Conservation (phyloP, 2,113 vertebrate species). For the Alces alces region DNA sequence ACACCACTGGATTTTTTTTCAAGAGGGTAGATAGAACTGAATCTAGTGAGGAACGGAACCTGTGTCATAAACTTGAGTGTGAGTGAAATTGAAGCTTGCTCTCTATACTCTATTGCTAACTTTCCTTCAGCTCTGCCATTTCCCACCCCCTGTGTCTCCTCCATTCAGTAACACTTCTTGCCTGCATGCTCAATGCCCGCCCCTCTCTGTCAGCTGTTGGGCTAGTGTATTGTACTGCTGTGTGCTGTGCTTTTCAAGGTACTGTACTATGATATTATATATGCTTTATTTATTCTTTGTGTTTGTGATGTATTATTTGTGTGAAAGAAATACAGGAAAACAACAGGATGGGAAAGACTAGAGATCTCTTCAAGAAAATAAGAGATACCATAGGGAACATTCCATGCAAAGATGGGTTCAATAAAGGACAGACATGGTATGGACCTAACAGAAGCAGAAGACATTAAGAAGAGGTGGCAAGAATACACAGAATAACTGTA, state of each 20-base stretch:
- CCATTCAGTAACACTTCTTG: not conserved
- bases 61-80: not conserved
- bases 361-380: too few relatives aligned
- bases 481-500: too few relatives aligned
- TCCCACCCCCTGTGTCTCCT: not conserved
- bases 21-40: not conserved
- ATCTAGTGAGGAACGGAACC: not conserved
- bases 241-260: not conserved
- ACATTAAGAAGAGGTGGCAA: too few relatives aligned
- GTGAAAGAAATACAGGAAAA: not conserved
- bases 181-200: fast-evolving
- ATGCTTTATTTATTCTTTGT: not conserved
- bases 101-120: not conserved
- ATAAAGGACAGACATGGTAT: too few relatives aligned
- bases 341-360: too few relatives aligned
- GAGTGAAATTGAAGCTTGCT: not conserved
- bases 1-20: not conserved
- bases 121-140: not conserved
- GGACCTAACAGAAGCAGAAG: too few relatives aligned
- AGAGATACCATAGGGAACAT: too few relatives aligned
- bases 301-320: not conserved
- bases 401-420: too few relatives aligned
- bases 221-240: not conserved
- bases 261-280: not conserved
- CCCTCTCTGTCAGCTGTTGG: not conserved